Conservation (phyloP, 2,797 vertebrate species). For the Spea hammondii region DNA sequence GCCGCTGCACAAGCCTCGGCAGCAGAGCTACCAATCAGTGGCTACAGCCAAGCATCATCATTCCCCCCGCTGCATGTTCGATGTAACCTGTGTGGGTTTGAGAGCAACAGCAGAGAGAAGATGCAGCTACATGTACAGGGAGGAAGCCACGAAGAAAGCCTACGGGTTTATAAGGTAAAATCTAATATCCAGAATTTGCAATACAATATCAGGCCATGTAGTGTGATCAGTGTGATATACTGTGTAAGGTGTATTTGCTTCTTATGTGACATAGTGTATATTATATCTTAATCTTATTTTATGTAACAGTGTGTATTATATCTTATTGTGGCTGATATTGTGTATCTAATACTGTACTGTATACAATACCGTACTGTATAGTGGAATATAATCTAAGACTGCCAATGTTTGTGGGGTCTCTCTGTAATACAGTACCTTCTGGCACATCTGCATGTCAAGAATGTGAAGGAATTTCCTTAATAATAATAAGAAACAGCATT, state of each 20-base stretch:
- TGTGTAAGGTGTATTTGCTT: neutral
- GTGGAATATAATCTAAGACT: no score
- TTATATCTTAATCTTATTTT: neutral
- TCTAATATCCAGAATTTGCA: neutral
- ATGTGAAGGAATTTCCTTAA: no score
- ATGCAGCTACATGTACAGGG: conserved; percentile 64
- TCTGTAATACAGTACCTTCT: no score
- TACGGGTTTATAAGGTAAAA: conserved; percentile 63
- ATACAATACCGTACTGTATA: no score
- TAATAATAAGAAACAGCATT: no score
- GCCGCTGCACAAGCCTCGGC: conserved; percentile 49
- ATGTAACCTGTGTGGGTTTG: conserved; percentile 68
- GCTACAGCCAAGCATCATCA: conserved; percentile 39
- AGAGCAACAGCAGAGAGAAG: conserved; percentile 69
- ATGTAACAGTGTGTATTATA: no score
- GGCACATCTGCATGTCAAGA: no score
- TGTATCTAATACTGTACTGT: no score
- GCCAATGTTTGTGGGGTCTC: no score
- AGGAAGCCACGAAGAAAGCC: conserved; percentile 61
- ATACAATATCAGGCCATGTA: neutral
- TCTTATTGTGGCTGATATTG: no score
- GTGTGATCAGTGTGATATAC: neutral
- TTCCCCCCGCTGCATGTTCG: conserved; percentile 61
- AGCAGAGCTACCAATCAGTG: conserved; percentile 46
- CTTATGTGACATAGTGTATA: neutral